Percentiles rank a stretch among this genome's conserved stretches.
Conservation (phyloP, 2,797 vertebrate genomes). For the Tangara arthus region DNA sequence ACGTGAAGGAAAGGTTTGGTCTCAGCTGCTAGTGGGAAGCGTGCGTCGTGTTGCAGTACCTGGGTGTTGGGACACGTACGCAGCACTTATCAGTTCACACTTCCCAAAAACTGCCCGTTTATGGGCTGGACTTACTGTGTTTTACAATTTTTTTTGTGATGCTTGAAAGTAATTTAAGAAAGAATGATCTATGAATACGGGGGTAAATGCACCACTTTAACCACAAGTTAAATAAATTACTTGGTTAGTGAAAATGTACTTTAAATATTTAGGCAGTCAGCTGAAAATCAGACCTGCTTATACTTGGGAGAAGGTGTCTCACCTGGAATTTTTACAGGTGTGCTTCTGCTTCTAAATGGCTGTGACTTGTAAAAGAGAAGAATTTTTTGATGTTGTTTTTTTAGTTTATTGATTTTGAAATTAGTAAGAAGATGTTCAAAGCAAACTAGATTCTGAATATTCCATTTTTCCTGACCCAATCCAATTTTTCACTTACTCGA, state of each 20-base stretch:
- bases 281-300: background rate
- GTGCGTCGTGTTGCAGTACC: accelerated
- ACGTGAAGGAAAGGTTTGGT: background rate
- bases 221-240: background rate
- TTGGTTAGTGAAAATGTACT: background rate
- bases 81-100: background rate
- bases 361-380: background rate
- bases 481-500: accelerated
- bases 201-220: background rate
- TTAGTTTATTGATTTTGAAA: background rate
- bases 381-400: background rate
- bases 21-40: background rate
- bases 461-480: background rate
- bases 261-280: background rate
- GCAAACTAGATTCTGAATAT: background rate
- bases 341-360: background rate
- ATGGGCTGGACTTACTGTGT: background rate
- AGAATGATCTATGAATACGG: background rate
- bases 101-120: background rate
- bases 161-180: background rate
- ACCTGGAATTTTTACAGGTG: background rate
- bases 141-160: background rate
- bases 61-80: accelerated
- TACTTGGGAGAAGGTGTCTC: background rate
- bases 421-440: background rate